Base-by-base conservation (phyloP, 1,140 invertebrate genomes). In the Lysiphlebus fabarum region DNA sequence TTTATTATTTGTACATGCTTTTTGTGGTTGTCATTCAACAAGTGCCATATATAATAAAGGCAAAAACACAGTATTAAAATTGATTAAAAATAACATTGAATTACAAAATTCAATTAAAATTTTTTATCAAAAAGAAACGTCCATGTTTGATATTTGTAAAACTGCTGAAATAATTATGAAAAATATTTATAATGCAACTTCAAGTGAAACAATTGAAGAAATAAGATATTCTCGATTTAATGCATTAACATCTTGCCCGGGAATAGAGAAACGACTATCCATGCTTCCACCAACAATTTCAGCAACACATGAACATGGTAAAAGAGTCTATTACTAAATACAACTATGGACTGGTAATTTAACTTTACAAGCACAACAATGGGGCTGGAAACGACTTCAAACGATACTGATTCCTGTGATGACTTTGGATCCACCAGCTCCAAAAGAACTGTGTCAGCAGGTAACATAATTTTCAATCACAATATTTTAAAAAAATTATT, bases 241-340 rank as follows among this genome's bases (percentile, higher is more conserved):
- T 38, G 17, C 43, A 54, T 14, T 9, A 36, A 33, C 34, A 12
- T 8, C 50, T 58, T 14, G 34, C 11, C 38, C 9, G 12, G 41
- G 48, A 5, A 53, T 37, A 43, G 53, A 50, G 42, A 38, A 58
- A 9, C 12, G 40, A 33, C 26, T 59, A 9, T 7, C 66, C 41
- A 61, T 62, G 37, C 48, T 69, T 48, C 62, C 67, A 60, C 67
- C 66, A 48, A 69, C 65, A 34, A 11, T 60, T 48, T 58, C 58
- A 60, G 62, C 61, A 43, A 53, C 64, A 8, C 53, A 63, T 61
- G 62, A 67, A 64, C 64, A 71, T 49, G 59, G 68, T 7, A n/a
- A 62, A 62, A 63, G 67, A 62, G 68, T 71, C 17, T 69, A 64
- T 55, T 58, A 64, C 42, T 64, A 71, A 65, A 47, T 69, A 14